A percentile compares a stretch with the other conserved stretches of the same genome.
These are phyloP conservation scores for Lagopus leucura DNA, from an alignment of 2,113 vertebrate species.

Conservation along the genomic window DNA sequence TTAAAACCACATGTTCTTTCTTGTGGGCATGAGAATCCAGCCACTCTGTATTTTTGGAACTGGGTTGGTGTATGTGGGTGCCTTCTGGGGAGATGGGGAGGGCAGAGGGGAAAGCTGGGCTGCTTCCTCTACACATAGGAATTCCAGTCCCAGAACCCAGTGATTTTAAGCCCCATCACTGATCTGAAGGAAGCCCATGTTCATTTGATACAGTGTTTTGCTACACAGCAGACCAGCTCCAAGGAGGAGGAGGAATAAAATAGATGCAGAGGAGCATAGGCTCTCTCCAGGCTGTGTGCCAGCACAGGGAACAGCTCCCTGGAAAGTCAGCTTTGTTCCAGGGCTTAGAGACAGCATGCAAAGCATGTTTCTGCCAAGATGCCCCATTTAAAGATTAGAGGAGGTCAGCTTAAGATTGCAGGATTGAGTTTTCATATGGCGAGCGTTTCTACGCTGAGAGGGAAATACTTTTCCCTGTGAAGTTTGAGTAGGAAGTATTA, in stretches of 20 bases:
- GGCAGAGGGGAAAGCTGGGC: not conserved
- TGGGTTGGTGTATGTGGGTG: not conserved
- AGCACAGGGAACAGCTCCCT: conserved; percentile 7
- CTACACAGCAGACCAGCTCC: not conserved
- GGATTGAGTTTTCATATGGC: fast-evolving
- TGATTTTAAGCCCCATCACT: not conserved
- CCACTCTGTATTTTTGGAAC: not conserved
- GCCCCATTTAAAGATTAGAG: not conserved
- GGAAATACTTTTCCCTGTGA: not conserved
- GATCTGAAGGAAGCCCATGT: not conserved
- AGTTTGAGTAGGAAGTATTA: not conserved
- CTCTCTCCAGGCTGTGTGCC: not conserved
- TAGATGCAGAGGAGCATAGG: not conserved
- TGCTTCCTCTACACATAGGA: not conserved
- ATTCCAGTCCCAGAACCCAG: not conserved
- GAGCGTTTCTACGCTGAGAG: not conserved
- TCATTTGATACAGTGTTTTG: not conserved
- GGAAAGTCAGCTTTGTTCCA: conserved; percentile 14
- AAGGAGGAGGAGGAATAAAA: not conserved
- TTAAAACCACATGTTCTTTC: not conserved
- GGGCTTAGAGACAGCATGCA: fast-evolving
- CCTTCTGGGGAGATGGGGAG: not conserved
- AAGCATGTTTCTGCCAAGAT: conserved; percentile 11
- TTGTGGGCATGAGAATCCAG: not conserved
- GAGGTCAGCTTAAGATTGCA: not conserved